These are phyloP conservation scores for Plutomurus gul DNA, from an alignment of 1,140 invertebrate genomes.

Conservation along the genomic window DNA sequence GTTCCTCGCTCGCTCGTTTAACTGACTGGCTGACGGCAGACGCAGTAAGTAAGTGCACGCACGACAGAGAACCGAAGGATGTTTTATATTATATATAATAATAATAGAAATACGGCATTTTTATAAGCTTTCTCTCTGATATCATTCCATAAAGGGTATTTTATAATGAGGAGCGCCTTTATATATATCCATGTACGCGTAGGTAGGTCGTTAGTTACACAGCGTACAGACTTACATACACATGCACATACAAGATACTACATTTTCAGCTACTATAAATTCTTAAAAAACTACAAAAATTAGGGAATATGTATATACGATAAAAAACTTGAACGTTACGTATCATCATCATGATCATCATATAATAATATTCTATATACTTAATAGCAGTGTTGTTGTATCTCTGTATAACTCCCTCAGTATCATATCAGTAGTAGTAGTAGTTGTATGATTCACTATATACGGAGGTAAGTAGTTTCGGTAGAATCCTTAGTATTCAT, in stretches of 20 bases:
- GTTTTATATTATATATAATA: no score
- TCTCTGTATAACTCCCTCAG: slow-evolving; percentile 23
- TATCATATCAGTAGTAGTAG: background rate
- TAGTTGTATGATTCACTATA: background rate
- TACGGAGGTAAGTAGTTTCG: background rate
- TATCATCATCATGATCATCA: slow-evolving; percentile 20
- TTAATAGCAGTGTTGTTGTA: slow-evolving; percentile 31
- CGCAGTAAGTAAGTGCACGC: no score
- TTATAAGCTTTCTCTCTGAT: no score
- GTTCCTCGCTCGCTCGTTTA: no score
- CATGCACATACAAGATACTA: slow-evolving; percentile 26
- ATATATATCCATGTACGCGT: slow-evolving; percentile 7
- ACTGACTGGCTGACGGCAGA: background rate
- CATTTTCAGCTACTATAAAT: slow-evolving; percentile 34
- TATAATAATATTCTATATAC: slow-evolving; percentile 5
- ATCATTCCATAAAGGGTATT: slow-evolving; percentile 8
- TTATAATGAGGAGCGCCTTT: slow-evolving; percentile 2
- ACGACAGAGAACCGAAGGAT: background rate
- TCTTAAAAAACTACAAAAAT: slow-evolving; percentile 40
- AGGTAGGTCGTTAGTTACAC: no score
- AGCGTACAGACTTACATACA: no score
- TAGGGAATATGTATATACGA: slow-evolving; percentile 37
- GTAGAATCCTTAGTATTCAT: background rate
- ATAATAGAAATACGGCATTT: slow-evolving; percentile 18
- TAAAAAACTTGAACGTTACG: slow-evolving; percentile 38